A percentile compares a stretch with the other conserved stretches of the same genome.
phyloP scores from a whole-genome alignment of 2,888 invertebrate genomes.

The Geophilus truncorum region DNA sequence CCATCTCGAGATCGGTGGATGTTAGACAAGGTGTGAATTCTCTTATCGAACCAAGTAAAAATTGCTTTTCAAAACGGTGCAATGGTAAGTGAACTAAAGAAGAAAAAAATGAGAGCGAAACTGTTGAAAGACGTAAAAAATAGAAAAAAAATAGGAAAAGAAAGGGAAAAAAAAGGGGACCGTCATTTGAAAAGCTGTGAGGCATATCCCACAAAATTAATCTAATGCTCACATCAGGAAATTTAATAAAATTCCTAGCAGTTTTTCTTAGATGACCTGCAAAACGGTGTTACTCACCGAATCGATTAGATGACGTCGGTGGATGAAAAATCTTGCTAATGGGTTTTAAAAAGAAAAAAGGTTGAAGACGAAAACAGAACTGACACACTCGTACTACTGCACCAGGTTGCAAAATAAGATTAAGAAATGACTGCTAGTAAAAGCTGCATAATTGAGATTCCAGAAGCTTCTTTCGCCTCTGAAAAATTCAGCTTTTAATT shows the following conservation, averaged over 20 bases:
- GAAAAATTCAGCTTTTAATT: not conserved
- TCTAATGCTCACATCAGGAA: not conserved
- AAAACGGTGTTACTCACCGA: not conserved
- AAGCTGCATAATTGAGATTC: constrained; percentile 7
- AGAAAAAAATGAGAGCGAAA: not conserved
- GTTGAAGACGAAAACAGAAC: not conserved
- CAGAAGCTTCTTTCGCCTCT: not conserved
- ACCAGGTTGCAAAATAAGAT: not conserved
- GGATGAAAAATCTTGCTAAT: not conserved
- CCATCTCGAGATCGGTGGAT: not conserved
- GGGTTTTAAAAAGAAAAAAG: not conserved
- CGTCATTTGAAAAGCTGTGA: constrained; percentile 7
- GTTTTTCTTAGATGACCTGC: constrained; percentile 12
- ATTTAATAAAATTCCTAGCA: not conserved
- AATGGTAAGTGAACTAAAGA: not conserved
- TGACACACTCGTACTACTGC: not conserved
- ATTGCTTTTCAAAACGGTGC: not conserved
- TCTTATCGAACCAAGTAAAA: not conserved
- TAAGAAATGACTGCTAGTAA: not conserved
- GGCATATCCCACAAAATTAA: constrained; percentile 15
- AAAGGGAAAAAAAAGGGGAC: not conserved
- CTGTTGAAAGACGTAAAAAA: no score
- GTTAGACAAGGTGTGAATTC: constrained; percentile 16
- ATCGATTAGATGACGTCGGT: not conserved
- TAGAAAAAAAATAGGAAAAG: not conserved